Evolutionary conservation across 1,140 invertebrate species (phyloP).

Genomic region (Magallana ariakensis): DNA sequence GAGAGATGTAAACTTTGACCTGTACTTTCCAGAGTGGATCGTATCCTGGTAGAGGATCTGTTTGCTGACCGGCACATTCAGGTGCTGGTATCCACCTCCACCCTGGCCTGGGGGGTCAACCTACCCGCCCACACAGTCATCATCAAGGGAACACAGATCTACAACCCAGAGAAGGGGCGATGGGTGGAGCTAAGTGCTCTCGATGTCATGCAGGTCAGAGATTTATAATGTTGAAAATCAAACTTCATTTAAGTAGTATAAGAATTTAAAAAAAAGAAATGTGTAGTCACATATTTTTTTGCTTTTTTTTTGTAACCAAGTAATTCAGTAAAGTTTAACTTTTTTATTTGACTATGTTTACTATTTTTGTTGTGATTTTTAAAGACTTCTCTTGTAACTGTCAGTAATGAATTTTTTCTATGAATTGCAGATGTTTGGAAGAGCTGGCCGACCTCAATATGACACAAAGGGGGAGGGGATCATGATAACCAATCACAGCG

Average conservation of each 20-base stretch:
- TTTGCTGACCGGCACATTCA: constrained; percentile 99
- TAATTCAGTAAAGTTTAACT: no score
- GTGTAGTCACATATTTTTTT: no score
- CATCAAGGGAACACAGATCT: constrained; percentile 99
- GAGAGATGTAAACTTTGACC: not conserved
- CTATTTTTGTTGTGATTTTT: no score
- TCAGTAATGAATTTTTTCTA: no score
- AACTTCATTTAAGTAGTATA: not conserved
- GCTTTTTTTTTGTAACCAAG: no score
- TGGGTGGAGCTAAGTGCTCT: constrained; percentile 98
- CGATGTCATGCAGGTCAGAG: constrained; percentile 91
- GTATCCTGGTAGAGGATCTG: constrained; percentile 98
- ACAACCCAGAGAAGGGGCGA: constrained; percentile 98
- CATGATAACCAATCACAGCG: constrained; percentile 98
- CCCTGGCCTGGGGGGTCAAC: constrained; percentile 99
- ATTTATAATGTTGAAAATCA: not conserved
- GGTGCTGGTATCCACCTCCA: constrained; percentile 98
- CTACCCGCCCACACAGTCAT: constrained; percentile 99
- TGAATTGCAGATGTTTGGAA: constrained; percentile 90
- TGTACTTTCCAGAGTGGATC: constrained; percentile 87
- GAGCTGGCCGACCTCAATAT: constrained; percentile 98
- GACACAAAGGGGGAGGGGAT: constrained; percentile 99
- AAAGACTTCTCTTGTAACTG: no score
- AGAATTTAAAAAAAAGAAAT: no score
- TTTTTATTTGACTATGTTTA: no score